Conservation (phyloP, 2,888 invertebrate genomes). For the Amiota communis region DNA sequence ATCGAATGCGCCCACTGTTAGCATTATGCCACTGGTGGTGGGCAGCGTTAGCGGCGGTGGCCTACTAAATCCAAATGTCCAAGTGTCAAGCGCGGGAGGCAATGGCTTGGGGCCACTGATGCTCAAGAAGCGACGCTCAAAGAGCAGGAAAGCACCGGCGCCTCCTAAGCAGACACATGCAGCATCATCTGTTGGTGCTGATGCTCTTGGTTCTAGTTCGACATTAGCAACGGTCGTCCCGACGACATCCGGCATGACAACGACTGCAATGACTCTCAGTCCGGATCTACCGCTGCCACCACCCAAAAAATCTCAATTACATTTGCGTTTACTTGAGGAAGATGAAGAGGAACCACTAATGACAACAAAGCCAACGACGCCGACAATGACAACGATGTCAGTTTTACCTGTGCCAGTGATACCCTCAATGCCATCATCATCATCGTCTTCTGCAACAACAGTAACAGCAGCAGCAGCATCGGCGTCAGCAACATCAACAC, state of each 20-base stretch:
- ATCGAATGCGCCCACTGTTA: constrained; percentile 63
- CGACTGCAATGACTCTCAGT: constrained; percentile 33
- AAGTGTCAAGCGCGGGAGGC: constrained; percentile 70
- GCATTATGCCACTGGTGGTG: constrained; percentile 54
- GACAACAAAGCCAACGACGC: constrained; percentile 25
- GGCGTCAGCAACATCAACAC: constrained; percentile 49
- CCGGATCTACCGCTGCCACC: background rate
- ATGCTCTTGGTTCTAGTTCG: background rate
- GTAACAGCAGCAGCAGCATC: constrained; percentile 46
- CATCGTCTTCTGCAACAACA: constrained; percentile 35
- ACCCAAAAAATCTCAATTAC: background rate
- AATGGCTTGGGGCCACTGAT: constrained; percentile 74
- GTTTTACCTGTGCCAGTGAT: background rate
- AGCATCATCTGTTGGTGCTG: background rate
- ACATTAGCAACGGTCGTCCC: background rate
- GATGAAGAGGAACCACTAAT: constrained; percentile 18
- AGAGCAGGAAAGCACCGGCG: constrained; percentile 77
- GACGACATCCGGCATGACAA: constrained; percentile 35
- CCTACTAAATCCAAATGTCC: constrained; percentile 69
- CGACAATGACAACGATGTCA: constrained; percentile 31
- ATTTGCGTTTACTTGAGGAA: constrained; percentile 4
- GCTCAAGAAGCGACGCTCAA: constrained; percentile 77
- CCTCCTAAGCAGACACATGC: constrained; percentile 73
- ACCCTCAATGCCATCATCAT: constrained; percentile 38
- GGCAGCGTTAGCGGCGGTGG: constrained; percentile 63